phyloP scores from a whole-genome alignment of 2,797 vertebrate genomes.

The Anas acuta region DNA sequence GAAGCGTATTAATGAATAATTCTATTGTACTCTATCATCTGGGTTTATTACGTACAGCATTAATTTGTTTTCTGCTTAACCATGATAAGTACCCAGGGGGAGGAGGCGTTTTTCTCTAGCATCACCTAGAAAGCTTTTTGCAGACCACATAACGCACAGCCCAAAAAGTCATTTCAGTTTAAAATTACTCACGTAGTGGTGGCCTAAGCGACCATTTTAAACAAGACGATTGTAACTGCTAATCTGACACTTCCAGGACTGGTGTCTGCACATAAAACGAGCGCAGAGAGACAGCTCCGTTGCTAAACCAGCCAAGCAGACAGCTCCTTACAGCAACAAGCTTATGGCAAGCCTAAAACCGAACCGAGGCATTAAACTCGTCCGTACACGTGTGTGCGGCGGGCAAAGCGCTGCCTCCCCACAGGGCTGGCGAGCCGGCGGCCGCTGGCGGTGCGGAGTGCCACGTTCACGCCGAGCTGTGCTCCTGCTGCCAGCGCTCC shows the following conservation, averaged over 20 bases:
- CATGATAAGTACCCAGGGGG: not conserved
- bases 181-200: not conserved
- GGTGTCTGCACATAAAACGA: not conserved
- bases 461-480: not conserved
- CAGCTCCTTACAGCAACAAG: not conserved
- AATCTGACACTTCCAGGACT: not conserved
- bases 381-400: rapidly evolving
- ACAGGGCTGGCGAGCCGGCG: not conserved
- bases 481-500: not conserved
- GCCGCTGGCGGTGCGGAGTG: not conserved
- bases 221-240: not conserved
- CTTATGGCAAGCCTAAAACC: not conserved
- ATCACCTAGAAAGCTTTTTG: not conserved
- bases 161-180: not conserved
- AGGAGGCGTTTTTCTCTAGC: not conserved
- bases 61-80: not conserved
- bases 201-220: not conserved
- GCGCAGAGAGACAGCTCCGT: not conserved
- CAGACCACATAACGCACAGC: not conserved
- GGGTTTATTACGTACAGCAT: not conserved
- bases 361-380: not conserved
- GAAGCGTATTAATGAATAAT: not conserved
- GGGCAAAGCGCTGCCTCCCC: not conserved
- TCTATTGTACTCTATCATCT: not conserved
- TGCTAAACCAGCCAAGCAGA: not conserved